phyloP scores from a whole-genome alignment of 2,888 invertebrate species.

The Petrophora chlorosata region DNA sequence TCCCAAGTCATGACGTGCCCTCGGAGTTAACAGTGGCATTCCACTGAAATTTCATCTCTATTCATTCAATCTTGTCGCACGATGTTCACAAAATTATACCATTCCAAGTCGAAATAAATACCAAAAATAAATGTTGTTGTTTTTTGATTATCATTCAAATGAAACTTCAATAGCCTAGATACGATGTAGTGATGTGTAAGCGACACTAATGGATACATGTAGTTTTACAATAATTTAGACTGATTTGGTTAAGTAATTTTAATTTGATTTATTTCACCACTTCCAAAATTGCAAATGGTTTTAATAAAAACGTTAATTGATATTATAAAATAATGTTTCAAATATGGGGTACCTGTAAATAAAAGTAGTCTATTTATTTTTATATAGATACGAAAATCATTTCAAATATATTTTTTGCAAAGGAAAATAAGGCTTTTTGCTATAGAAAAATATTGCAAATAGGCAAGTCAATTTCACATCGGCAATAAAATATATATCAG shows the following conservation, averaged over 20 bases:
- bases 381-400: not conserved
- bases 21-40: no score
- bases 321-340: not conserved
- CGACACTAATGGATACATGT: conserved; percentile 8
- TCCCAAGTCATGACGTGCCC: no score
- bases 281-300: conserved; percentile 3
- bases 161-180: not conserved
- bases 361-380: conserved; percentile 1
- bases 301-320: not conserved
- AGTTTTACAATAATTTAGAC: conserved; percentile 55
- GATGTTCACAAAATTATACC: conserved; percentile 27
- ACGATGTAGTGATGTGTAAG: conserved; percentile 14
- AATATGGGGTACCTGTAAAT: conserved; percentile 5
- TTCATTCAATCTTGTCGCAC: no score
- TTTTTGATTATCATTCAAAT: conserved; percentile 13
- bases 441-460: no score
- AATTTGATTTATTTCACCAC: conserved; percentile 20
- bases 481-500: no score
- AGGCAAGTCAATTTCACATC: no score
- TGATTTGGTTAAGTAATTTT: conserved; percentile 68
- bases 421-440: not conserved
- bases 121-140: conserved; percentile 17
- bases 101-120: conserved; percentile 28
- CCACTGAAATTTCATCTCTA: no score
- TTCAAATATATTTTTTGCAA: not conserved